phyloP scores from a whole-genome alignment of 2,113 vertebrate species.

The Seriola dumerili region DNA sequence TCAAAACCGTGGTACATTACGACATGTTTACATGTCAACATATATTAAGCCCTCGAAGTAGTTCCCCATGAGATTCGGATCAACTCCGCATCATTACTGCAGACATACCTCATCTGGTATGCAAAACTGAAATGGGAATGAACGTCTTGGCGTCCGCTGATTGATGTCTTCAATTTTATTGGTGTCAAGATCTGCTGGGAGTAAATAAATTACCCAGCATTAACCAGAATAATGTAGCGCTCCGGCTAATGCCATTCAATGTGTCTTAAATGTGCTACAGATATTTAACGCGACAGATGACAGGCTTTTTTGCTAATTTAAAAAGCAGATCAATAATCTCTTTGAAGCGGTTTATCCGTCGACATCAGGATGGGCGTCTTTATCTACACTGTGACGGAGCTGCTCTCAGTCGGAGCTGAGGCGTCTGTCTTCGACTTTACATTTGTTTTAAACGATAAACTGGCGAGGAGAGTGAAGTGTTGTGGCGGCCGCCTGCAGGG shows the following conservation, averaged over 20 bases:
- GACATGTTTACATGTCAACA: constrained; percentile 13
- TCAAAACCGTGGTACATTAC: neutral
- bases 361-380: neutral
- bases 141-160: neutral
- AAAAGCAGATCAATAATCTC: constrained; percentile 39
- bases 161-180: constrained; percentile 28
- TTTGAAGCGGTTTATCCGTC: constrained; percentile 13
- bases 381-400: neutral
- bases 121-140: constrained; percentile 18
- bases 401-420: neutral
- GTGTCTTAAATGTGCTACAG: neutral
- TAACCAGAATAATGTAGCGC: neutral
- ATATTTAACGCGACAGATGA: constrained; percentile 11
- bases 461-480: neutral
- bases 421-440: neutral
- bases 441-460: constrained; percentile 2
- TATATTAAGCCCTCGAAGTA: neutral
- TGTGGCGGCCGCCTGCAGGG: constrained; percentile 12
- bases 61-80: neutral
- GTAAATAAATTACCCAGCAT: constrained; percentile 19
- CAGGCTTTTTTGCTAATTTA: neutral
- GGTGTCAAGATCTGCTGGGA: neutral
- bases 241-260: neutral
- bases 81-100: neutral
- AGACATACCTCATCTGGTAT: constrained; percentile 17